phyloP scores from a whole-genome alignment of 2,888 invertebrate genomes.

The Parascotia fuliginaria region DNA sequence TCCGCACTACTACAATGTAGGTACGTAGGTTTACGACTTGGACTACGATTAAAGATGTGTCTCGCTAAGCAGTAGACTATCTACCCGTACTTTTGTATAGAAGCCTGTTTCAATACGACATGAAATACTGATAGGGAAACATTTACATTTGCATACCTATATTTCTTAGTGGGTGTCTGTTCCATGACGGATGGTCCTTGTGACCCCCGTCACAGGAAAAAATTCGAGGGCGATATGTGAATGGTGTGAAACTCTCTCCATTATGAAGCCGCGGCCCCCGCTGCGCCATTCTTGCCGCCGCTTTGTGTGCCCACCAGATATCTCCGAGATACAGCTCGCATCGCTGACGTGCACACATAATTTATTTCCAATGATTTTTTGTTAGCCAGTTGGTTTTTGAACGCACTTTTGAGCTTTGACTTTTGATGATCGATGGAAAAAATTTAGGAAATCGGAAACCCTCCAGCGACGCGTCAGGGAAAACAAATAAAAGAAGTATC shows the following conservation, averaged over 20 bases:
- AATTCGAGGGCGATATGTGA: constrained; percentile 63
- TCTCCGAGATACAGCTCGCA: constrained; percentile 48
- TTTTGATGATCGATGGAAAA: constrained; percentile 58
- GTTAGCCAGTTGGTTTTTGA: constrained; percentile 60
- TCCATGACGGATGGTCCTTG: constrained; percentile 63
- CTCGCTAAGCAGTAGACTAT: background rate
- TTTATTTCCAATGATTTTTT: constrained; percentile 68
- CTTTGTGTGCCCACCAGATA: constrained; percentile 63
- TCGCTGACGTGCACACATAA: constrained; percentile 67
- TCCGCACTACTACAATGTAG: constrained; percentile 11
- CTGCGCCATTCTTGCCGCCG: constrained; percentile 66
- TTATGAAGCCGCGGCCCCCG: constrained; percentile 67
- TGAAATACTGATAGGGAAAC: constrained; percentile 29
- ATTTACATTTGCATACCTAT: constrained; percentile 56
- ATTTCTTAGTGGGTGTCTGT: constrained; percentile 44
- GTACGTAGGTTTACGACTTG: constrained; percentile 3
- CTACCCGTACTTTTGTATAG: background rate
- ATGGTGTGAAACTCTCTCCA: constrained; percentile 74
- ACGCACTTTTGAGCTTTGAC: constrained; percentile 55
- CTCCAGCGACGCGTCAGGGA: constrained; percentile 41
- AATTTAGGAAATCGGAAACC: constrained; percentile 49
- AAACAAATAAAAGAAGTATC: constrained; percentile 55
- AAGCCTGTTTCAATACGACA: background rate
- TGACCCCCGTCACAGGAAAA: constrained; percentile 68
- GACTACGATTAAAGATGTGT: background rate